These are phyloP conservation scores for Okamejei kenojei DNA, from an alignment of 2,797 vertebrate genomes.

Conservation along the genomic window DNA sequence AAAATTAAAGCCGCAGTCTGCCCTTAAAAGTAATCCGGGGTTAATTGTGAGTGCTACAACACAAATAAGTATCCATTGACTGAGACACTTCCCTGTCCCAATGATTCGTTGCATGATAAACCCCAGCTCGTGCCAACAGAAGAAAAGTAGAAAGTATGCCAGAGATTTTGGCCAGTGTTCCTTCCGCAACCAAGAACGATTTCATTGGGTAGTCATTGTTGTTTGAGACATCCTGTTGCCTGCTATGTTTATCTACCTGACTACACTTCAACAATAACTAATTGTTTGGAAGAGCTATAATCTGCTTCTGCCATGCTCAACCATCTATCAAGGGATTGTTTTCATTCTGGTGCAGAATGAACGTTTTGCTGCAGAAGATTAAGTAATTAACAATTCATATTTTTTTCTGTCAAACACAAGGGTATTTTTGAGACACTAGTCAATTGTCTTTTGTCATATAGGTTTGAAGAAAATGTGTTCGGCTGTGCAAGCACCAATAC, in stretches of 20 bases:
- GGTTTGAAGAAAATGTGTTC: background rate
- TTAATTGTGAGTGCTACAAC: background rate
- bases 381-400: background rate
- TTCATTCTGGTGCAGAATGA: background rate
- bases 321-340: background rate
- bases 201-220: background rate
- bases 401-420: background rate
- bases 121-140: background rate
- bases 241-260: background rate
- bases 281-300: constrained; percentile 13
- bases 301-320: background rate
- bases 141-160: background rate
- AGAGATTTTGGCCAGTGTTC: background rate
- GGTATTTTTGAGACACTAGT: background rate
- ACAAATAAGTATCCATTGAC: background rate
- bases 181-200: background rate
- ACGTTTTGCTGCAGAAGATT: background rate
- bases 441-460: background rate
- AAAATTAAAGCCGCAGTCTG: background rate
- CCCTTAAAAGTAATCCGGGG: background rate
- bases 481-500: no score
- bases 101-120: background rate
- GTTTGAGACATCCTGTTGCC: constrained; percentile 4
- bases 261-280: background rate
- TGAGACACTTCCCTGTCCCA: no score